A percentile compares a stretch with the other conserved stretches of the same genome.
Conservation (phyloP, 2,797 vertebrate species). For the Molothrus ater region DNA sequence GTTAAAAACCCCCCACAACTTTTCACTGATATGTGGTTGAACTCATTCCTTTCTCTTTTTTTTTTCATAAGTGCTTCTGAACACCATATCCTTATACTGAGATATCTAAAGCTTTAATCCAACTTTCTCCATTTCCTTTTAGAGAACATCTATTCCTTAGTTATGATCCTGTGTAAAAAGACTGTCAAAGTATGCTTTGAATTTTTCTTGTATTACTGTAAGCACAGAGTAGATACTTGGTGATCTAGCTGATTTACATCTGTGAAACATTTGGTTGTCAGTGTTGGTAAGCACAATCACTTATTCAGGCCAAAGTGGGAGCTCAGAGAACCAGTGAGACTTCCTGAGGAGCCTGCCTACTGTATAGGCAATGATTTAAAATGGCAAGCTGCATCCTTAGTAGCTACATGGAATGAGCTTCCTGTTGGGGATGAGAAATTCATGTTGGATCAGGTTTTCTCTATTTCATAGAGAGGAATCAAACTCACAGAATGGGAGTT, state of each 20-base stretch:
- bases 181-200: background rate
- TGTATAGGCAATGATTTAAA: background rate
- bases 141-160: background rate
- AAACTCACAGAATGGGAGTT: background rate
- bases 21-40: background rate
- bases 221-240: background rate
- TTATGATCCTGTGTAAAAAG: background rate
- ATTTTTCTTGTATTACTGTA: background rate
- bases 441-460: background rate
- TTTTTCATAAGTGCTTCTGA: background rate
- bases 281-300: background rate
- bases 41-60: background rate
- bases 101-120: background rate
- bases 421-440: background rate
- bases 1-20: background rate
- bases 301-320: background rate
- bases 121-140: background rate
- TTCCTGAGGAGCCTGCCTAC: background rate
- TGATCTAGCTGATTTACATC: background rate
- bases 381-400: background rate
- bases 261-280: background rate
- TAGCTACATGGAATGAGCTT: background rate
- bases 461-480: background rate
- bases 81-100: background rate
- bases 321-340: background rate